Conservation (phyloP, 2,888 invertebrate species). For the Pachliopta kotzebuea region DNA sequence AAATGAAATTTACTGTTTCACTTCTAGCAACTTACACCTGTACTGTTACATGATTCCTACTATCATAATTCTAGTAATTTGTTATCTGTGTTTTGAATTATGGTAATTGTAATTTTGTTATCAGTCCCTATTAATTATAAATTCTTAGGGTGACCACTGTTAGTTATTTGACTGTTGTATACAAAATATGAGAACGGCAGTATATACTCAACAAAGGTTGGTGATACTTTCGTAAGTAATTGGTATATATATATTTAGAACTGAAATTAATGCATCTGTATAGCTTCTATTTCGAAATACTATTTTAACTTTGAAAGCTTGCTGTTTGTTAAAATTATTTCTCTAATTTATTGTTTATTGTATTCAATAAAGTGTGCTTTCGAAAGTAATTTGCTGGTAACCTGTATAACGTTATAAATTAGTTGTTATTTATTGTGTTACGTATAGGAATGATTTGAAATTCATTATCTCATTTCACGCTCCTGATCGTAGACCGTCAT, state of each 20-base stretch:
- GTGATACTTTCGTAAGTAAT: no score
- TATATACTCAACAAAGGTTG: no score
- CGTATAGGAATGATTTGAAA: slow-evolving; percentile 23
- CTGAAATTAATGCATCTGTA: no score
- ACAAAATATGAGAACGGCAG: no score
- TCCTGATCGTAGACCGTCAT: slow-evolving; percentile 29
- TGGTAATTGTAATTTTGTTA: slow-evolving; percentile 21
- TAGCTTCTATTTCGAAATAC: no score
- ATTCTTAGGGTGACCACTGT: slow-evolving; percentile 4
- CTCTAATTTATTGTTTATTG: slow-evolving; percentile 2
- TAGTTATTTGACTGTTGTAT: slow-evolving; percentile 3
- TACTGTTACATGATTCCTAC: slow-evolving; percentile 25
- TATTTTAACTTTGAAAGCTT: neutral
- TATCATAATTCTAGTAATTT: slow-evolving; percentile 26
- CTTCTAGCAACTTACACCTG: slow-evolving; percentile 22
- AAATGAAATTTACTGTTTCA: slow-evolving; percentile 21
- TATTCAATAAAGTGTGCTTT: slow-evolving; percentile 1
- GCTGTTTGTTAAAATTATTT: neutral
- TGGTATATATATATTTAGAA: no score
- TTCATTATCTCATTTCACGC: slow-evolving; percentile 28
- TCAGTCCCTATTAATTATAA: slow-evolving; percentile 12
- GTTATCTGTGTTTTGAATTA: slow-evolving; percentile 24
- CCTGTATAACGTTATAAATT: neutral
- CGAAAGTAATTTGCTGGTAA: neutral
- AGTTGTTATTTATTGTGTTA: slow-evolving; percentile 12